Conservation (phyloP, 2,113 vertebrate species). For the Proteles cristata region DNA sequence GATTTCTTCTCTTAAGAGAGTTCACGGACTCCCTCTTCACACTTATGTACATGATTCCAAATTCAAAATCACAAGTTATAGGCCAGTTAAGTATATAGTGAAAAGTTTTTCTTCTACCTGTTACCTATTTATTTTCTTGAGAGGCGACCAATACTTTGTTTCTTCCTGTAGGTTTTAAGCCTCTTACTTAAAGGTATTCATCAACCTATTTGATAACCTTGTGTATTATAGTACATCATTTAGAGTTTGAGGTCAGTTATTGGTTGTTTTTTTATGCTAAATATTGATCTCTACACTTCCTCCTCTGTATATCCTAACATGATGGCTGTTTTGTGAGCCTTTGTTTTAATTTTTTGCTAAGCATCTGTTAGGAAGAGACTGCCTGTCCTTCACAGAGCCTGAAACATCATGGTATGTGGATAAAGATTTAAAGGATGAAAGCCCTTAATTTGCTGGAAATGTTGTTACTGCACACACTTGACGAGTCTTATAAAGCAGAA, state of each 20-base stretch:
- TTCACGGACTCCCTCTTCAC: background rate
- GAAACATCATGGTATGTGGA: background rate
- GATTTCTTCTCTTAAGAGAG: background rate
- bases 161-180: background rate
- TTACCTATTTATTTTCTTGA: background rate
- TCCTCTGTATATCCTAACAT: background rate
- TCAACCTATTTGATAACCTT: background rate
- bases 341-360: background rate
- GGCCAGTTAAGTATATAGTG: background rate
- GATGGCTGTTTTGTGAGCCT: background rate
- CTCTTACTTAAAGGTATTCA: background rate
- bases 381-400: background rate
- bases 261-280: background rate
- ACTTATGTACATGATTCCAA: background rate
- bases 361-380: background rate
- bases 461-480: background rate
- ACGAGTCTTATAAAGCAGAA: background rate
- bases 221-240: background rate
- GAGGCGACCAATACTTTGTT: background rate
- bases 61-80: background rate
- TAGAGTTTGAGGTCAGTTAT: background rate
- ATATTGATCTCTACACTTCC: background rate
- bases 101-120: background rate
- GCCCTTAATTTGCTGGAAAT: background rate
- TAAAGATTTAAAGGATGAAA: constrained; percentile 1